Percentiles rank a stretch among this genome's conserved stretches.
phyloP scores from a whole-genome alignment of 2,888 invertebrate species.

The Epirrita christyi region DNA sequence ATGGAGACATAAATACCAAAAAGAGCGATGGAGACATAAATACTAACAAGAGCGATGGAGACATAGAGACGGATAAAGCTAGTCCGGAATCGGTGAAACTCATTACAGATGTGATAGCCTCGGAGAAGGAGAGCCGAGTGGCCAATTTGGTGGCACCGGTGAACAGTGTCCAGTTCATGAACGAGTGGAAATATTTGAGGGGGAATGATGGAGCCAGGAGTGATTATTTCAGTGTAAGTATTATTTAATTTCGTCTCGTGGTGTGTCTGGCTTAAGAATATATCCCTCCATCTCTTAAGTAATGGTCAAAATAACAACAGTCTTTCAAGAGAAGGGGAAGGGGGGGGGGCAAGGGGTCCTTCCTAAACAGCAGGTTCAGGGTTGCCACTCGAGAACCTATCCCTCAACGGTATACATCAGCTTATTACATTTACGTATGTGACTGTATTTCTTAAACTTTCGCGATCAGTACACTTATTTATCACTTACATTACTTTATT shows the following conservation, averaged over 20 bases:
- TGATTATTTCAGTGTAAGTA: constrained; percentile 86
- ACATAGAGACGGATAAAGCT: constrained; percentile 17
- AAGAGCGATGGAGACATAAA: constrained; percentile 4
- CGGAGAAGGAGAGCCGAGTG: constrained; percentile 46
- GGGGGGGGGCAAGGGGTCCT: too few species aligned
- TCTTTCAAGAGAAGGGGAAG: too few species aligned
- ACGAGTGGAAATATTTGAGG: constrained; percentile 85
- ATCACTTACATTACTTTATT: too few species aligned
- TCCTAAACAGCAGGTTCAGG: too few species aligned
- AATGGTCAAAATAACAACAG: too few species aligned
- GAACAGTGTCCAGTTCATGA: constrained; percentile 87
- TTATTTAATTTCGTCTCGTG: background rate
- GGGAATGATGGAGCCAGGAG: constrained; percentile 77
- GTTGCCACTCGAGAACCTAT: too few species aligned
- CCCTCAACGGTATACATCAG: too few species aligned
- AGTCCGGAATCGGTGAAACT: constrained; percentile 61
- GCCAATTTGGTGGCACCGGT: constrained; percentile 73
- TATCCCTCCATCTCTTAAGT: too few species aligned
- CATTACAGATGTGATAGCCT: constrained; percentile 43
- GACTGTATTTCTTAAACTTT: too few species aligned
- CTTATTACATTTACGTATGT: too few species aligned
- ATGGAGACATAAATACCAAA: background rate
- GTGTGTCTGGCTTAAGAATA: too few species aligned
- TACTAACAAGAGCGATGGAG: constrained; percentile 28
- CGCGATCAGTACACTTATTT: too few species aligned